Percentiles rank a stretch among this genome's conserved stretches.
Conservation (phyloP, 2,888 invertebrate genomes). For the Lycaena phlaeas region DNA sequence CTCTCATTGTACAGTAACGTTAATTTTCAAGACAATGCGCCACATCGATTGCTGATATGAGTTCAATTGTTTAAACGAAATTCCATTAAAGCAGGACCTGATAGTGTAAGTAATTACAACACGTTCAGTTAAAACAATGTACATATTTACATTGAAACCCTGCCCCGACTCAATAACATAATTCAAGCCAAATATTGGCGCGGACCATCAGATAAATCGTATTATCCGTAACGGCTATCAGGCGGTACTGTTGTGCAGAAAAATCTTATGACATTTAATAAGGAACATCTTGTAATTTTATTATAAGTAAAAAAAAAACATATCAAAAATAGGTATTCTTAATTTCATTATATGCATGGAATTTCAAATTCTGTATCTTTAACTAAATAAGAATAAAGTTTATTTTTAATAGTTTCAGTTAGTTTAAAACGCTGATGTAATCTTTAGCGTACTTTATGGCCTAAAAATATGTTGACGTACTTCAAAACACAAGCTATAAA, state of each 20-base stretch:
- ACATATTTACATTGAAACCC: conserved; percentile 16
- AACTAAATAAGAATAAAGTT: too few species aligned
- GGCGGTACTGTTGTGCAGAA: conserved; percentile 18
- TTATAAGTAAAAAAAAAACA: too few species aligned
- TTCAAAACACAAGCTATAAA: too few species aligned
- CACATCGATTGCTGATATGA: conserved; percentile 1
- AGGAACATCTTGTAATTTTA: too few species aligned
- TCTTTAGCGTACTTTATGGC: too few species aligned
- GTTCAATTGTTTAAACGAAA: conserved; percentile 10
- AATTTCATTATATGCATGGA: too few species aligned
- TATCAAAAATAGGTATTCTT: too few species aligned
- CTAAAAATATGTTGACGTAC: too few species aligned
- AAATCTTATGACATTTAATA: conserved; percentile 11
- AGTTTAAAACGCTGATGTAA: too few species aligned
- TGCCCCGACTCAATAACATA: conserved; percentile 32
- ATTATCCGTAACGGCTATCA: conserved; percentile 26
- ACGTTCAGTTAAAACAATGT: conserved; percentile 21
- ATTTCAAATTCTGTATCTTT: too few species aligned
- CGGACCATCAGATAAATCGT: conserved; percentile 33
- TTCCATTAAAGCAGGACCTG: conserved; percentile 9
- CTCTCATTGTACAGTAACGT: conserved; percentile 4
- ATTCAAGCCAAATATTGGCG: conserved; percentile 41
- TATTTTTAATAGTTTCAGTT: too few species aligned
- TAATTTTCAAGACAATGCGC: conserved; percentile 6
- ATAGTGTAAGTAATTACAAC: conserved; percentile 22